Evolutionary conservation across 2,113 vertebrate species (phyloP), one percentile per base, ranked within the genome.

Genomic region (Boulengeromyrus knoepffleri): DNA sequence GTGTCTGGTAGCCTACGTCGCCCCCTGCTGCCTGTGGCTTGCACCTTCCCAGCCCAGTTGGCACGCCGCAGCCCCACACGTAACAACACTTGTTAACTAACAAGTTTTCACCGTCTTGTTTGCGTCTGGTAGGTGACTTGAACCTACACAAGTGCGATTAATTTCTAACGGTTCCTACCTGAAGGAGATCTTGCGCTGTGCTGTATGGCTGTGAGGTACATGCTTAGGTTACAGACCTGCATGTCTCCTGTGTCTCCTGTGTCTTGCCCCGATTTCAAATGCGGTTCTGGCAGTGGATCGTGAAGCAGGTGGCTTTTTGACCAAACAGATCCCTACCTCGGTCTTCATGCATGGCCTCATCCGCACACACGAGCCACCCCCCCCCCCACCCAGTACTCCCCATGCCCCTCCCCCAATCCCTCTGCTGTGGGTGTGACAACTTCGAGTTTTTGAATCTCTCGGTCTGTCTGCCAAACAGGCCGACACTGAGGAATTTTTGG

Each of bases 401-500:
- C 95, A 3, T 87, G 49, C 94, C 74, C 88, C 31, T 7, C 94
- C 66, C 88, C 36, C 39, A 53, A 49, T 24, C 12, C 15, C 56
- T 15, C n/a, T 88, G 94, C 94, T 94, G 93, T 94, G 90, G 96
- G 94, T 98, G 95, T 98, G 98, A 99, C 96, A 39, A 77, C 3
- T 80, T 80, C 2, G 4, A 80, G 36, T 17, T 80, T 77, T 77
- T 80, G 94, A 96, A 94, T 97, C 97, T 98, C 95, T 97, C 97
- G 96, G 95, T 98, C 96, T 97, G 36, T 97, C 96, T 97, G 96
- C 97, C 96, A 94, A 98, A 97, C 97, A 99, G 98, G 96, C 95
- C 97, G 96, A 97, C 95, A 97, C 95, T 97, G 98, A 97, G 94
- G 97, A 96, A 97, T 97, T 98, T 98, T 97, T 98, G 96, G 97